Evolutionary conservation across 2,113 vertebrate genomes (phyloP).

Genomic region (Ageneiosus marmoratus): DNA sequence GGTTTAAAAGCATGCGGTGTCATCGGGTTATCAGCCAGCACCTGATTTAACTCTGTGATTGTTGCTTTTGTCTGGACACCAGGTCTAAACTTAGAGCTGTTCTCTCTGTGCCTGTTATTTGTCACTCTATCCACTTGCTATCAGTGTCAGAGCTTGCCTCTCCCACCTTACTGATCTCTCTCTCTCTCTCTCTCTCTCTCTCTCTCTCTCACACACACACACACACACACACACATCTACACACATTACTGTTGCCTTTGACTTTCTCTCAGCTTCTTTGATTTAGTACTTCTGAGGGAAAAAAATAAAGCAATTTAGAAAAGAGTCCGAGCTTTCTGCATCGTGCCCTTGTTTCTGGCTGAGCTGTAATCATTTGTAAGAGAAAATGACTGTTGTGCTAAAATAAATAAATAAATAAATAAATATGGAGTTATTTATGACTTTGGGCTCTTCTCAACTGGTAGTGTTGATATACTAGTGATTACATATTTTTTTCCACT

Average conservation of each 20-base stretch:
- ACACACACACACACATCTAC: slow-evolving; percentile 7
- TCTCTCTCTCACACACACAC: not conserved
- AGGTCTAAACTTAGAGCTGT: slow-evolving; percentile 52
- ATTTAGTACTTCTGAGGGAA: slow-evolving; percentile 5
- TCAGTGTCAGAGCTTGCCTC: slow-evolving; percentile 40
- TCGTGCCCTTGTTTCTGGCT: not conserved
- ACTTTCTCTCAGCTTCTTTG: slow-evolving; percentile 15
- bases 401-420: no score
- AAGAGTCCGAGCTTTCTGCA: not conserved
- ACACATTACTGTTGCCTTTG: not conserved
- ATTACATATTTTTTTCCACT: not conserved
- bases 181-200: not conserved
- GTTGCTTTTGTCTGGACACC: slow-evolving; percentile 45
- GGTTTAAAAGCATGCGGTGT: not conserved
- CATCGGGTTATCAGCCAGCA: slow-evolving; percentile 32
- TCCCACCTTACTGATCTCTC: not conserved
- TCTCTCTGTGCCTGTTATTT: slow-evolving; percentile 36
- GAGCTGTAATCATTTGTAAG: not conserved
- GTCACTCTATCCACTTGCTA: slow-evolving; percentile 48
- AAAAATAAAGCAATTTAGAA: slow-evolving; percentile 34
- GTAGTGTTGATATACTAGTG: not conserved
- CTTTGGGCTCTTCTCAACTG: not conserved
- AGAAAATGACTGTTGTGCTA: slow-evolving; percentile 2
- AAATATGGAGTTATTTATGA: not conserved
- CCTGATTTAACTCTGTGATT: slow-evolving; percentile 33